Evolutionary conservation across 2,113 vertebrate genomes (phyloP), one percentile per base, ranked within the genome.

Genomic region (Odocoileus hemionus): DNA sequence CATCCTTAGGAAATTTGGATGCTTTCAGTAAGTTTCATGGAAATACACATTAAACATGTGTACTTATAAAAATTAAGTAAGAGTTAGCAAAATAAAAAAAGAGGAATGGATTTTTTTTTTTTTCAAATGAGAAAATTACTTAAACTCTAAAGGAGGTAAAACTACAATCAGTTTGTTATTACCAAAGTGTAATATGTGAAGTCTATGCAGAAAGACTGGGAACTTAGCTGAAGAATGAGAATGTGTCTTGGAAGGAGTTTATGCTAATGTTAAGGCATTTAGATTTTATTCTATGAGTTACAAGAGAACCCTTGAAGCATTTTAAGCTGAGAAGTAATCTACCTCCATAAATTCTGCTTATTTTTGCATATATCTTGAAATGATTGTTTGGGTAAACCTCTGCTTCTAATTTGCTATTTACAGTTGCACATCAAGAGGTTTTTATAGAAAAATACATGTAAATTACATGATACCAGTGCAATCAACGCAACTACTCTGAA

Each of bases 371-470:
- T 3, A 0, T 95, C 97, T 98, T 96, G n/a, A 97, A 97, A 97
- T 70, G 25, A 61, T 94, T 90, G 80, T 96, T 97, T 98, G 95
- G 92, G 92, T 97, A 98, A 98, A 96, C 83, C 98, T 97, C 93
- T 91, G 89, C 84, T 97, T 3, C 85, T 97, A 97, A 97, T 90
- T 54, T 26, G 50, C 92, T 98, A 94, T 98, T 99, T 97, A 91
- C 39, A 95, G 98, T 97, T 98, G 58, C 86, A 98, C 86, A 97
- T 87, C 96, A 95, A 95, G 87, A 97, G 96, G 55, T 95, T 98
- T 98, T 97, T 2, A 90, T 96, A 79, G 67, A 96, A 98, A 96
- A 96, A 93, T 60, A 93, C 91, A 93, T 98, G 91, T 87, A 97
- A 98, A 98, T 98, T 52, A 98, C 95, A 79, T 91, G 91, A 97